phyloP scores from a whole-genome alignment of 2,113 vertebrate species.

The Eurypyga helias region DNA sequence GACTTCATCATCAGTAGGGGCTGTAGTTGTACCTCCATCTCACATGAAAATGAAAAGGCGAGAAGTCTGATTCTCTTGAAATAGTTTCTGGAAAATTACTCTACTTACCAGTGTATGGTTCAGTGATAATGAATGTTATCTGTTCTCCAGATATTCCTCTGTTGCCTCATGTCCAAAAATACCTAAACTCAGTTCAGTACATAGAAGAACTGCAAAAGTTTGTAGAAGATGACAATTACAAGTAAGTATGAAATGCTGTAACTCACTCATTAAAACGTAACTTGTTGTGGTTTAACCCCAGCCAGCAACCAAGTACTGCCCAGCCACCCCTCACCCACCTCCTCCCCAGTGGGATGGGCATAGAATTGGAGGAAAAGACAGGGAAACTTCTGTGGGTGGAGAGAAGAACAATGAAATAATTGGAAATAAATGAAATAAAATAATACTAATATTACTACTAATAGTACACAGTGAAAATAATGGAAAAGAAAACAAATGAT shows the following conservation, averaged over 20 bases:
- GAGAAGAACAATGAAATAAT: too few relatives aligned
- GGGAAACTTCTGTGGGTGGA: too few relatives aligned
- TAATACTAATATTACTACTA: too few relatives aligned
- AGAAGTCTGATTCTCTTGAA: background rate
- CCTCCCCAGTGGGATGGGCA: too few relatives aligned
- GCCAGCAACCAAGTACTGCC: too few relatives aligned
- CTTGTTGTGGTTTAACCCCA: too few relatives aligned
- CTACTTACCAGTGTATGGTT: background rate
- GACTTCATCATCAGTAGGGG: background rate
- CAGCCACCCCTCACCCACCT: too few relatives aligned
- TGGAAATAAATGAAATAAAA: too few relatives aligned
- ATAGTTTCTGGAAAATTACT: background rate
- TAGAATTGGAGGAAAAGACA: too few relatives aligned
- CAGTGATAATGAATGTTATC: background rate
- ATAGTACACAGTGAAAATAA: too few relatives aligned
- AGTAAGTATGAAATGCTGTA: slow-evolving; percentile 79
- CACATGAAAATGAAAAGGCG: background rate
- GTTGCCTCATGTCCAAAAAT: slow-evolving; percentile 97
- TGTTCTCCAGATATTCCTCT: slow-evolving; percentile 87
- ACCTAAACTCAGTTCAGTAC: slow-evolving; percentile 96
- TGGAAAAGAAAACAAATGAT: too few relatives aligned
- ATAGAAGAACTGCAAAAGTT: slow-evolving; percentile 99
- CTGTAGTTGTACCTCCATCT: background rate
- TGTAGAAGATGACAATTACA: slow-evolving; percentile 99
- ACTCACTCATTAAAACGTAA: background rate